A percentile compares a stretch with the other conserved stretches of the same genome.
phyloP scores from a whole-genome alignment of 1,140 invertebrate genomes.

The Drosophila parvula region DNA sequence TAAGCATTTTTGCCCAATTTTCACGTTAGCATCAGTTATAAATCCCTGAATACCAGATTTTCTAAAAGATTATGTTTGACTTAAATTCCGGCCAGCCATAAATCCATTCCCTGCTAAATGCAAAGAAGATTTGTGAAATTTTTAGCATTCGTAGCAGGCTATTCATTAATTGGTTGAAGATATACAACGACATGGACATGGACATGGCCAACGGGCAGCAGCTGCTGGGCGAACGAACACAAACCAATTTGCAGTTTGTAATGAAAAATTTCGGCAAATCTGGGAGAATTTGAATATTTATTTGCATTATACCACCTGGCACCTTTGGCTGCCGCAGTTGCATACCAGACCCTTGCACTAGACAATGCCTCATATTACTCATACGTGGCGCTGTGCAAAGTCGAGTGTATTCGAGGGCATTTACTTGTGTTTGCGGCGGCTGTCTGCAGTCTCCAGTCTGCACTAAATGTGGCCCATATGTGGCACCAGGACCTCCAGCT shows the following conservation, averaged over 20 bases:
- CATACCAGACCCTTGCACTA: constrained; percentile 6
- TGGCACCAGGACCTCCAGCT: constrained; percentile 27
- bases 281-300: constrained; percentile 63
- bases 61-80: background rate
- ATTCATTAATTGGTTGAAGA: constrained; percentile 52
- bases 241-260: constrained; percentile 76
- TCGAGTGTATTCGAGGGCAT: constrained; percentile 39
- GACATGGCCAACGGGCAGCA: constrained; percentile 49
- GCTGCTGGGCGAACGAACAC: constrained; percentile 53
- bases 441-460: constrained; percentile 48
- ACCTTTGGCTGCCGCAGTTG: background rate
- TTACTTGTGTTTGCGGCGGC: constrained; percentile 53
- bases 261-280: constrained; percentile 73
- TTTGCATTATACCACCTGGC: constrained; percentile 56
- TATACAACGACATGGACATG: constrained; percentile 30
- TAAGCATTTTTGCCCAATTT: background rate
- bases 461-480: constrained; percentile 69
- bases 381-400: constrained; percentile 36
- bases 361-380: constrained; percentile 50
- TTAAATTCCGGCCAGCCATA: constrained; percentile 21
- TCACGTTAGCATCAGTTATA: background rate
- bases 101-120: constrained; percentile 17
- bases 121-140: constrained; percentile 34
- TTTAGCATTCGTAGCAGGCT: constrained; percentile 36
- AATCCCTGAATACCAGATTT: constrained; percentile 15